Evolutionary conservation across 2,888 invertebrate species (phyloP), one percentile per base, ranked within the genome.

Genomic region (Scaptomyza parva): DNA sequence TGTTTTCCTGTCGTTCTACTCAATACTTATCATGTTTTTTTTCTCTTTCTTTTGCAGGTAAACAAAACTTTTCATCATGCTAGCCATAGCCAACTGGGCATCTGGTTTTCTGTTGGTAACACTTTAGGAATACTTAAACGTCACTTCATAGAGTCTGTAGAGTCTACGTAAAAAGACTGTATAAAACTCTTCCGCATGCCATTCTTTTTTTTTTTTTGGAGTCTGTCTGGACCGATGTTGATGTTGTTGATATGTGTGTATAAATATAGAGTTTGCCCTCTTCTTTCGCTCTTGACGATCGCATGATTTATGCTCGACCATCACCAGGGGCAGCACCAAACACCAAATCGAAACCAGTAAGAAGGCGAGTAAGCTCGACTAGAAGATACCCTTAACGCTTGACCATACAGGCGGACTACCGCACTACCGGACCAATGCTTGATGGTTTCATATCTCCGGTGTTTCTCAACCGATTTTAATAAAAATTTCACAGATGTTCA

Each of bases 111-210:
- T 33, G 61, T 62, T 40, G 33, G 62, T 48, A 47, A 8, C 39
- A 61, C 60, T 59, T 60, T 9, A n/a, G 5, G 8, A 35, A 20
- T 9, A 20, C 28, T 35, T 37, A 28, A 41, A 20, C 43, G 30
- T 53, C 30, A 18, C 39, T 33, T 33, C 8, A 37, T 6, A 35
- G 28, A 28, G n/a, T 41, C n/a, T n/a, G n/a, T n/a, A n/a, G n/a
- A n/a, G n/a, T n/a, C n/a, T n/a, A n/a, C n/a, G n/a, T n/a, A n/a
- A n/a, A n/a, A n/a, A n/a, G n/a, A n/a, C n/a, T n/a, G n/a, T n/a
- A n/a, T n/a, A n/a, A 50, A 76, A 76, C 68, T 77, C 75, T 75
- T 75, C 73, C 73, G 77, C 75, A 68, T 75, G 51, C 68, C 55
- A 28, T 28, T 14, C 54, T 37, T 26, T 14, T 40, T 52, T 37